phyloP scores from a whole-genome alignment of 2,797 vertebrate genomes.

The Atherinosoma microstoma region DNA sequence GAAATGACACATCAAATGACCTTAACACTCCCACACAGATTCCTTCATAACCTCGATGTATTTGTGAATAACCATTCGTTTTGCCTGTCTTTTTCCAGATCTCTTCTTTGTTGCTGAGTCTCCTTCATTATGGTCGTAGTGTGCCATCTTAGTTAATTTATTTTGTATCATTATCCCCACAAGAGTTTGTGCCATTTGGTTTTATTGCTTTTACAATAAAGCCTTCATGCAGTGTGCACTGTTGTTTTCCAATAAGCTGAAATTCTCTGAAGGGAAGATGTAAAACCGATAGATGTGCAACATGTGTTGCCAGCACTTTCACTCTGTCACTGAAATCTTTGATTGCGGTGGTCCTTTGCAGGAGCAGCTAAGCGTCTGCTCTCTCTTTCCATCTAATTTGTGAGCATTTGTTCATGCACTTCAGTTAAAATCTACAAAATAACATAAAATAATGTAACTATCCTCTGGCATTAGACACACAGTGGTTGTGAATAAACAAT shows the following conservation, averaged over 20 bases:
- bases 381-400: no score
- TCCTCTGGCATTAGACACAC: no score
- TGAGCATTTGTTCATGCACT: no score
- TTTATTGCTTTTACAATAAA: slow-evolving; percentile 23
- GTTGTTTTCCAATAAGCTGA: slow-evolving; percentile 2
- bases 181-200: slow-evolving; percentile 9
- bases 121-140: not conserved
- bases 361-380: no score
- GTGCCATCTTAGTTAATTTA: slow-evolving; percentile 15
- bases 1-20: slow-evolving; percentile 57
- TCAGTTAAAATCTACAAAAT: no score
- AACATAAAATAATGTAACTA: no score
- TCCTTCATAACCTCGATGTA: slow-evolving; percentile 40
- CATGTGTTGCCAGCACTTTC: not conserved
- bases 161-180: not conserved
- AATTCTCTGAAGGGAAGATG: not conserved
- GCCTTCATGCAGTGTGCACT: not conserved
- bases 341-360: not conserved
- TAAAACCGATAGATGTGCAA: not conserved
- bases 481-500: no score
- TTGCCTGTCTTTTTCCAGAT: slow-evolving; percentile 11
- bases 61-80: slow-evolving; percentile 27
- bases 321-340: not conserved
- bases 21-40: slow-evolving; percentile 49
- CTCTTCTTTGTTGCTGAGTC: not conserved